These are phyloP conservation scores for Lycia hirtaria DNA, from an alignment of 2,888 invertebrate species.

Conservation along the genomic window DNA sequence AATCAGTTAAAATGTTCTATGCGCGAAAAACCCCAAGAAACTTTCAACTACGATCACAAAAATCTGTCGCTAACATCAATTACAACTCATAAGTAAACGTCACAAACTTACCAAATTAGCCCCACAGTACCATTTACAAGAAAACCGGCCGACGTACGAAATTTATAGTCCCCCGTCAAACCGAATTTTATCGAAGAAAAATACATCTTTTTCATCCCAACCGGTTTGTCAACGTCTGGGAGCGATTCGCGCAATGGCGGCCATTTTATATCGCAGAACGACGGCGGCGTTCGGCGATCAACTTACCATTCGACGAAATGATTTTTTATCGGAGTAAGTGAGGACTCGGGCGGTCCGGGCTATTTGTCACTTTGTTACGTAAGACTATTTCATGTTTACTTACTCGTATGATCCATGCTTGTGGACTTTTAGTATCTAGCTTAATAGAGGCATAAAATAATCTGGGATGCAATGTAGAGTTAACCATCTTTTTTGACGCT, in stretches of 20 bases:
- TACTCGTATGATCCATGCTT: not conserved
- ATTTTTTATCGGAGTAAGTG: conserved; percentile 49
- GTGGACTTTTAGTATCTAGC: not conserved
- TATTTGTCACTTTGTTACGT: conserved; percentile 36
- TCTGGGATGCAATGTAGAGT: too few relatives aligned
- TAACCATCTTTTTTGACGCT: too few relatives aligned
- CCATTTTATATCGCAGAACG: conserved; percentile 71
- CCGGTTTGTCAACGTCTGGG: conserved; percentile 77
- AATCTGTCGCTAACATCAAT: not conserved
- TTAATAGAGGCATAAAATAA: not conserved
- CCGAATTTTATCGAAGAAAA: conserved; percentile 76
- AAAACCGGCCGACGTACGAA: conserved; percentile 47
- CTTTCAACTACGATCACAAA: too few relatives aligned
- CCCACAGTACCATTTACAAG: conserved; percentile 35
- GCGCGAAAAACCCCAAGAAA: not conserved
- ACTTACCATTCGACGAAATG: conserved; percentile 46
- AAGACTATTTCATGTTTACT: not conserved
- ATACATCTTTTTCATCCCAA: conserved; percentile 77
- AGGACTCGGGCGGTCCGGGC: conserved; percentile 28
- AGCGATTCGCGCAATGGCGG: conserved; percentile 72
- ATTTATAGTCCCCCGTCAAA: conserved; percentile 57
- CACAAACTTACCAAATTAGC: conserved; percentile 32
- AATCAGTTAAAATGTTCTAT: not conserved
- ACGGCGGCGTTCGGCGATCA: conserved; percentile 50
- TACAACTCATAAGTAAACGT: not conserved